Percentiles rank a stretch among this genome's conserved stretches.
Evolutionary conservation across 2,113 vertebrate genomes (phyloP).

Genomic region (Laticauda laticaudata): DNA sequence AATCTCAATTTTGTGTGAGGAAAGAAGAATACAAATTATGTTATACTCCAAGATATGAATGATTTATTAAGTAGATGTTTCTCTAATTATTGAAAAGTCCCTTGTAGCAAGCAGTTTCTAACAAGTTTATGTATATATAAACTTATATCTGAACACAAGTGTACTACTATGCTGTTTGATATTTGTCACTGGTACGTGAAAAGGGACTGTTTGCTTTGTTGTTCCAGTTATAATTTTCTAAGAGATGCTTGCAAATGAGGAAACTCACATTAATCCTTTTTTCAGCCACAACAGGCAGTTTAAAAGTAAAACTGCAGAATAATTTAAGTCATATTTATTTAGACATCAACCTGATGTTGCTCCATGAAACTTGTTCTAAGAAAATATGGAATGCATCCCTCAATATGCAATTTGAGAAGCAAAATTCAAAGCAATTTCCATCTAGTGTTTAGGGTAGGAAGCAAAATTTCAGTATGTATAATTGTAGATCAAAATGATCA

Average conservation of each 20-base stretch:
- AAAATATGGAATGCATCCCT: neutral
- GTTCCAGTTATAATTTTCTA: neutral
- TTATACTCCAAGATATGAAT: neutral
- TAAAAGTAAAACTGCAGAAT: neutral
- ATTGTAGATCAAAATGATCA: neutral
- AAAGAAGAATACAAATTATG: neutral
- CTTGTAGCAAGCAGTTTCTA: neutral
- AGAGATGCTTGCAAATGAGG: neutral
- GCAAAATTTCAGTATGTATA: neutral
- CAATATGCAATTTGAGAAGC: neutral
- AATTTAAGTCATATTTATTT: neutral
- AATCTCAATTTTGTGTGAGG: neutral
- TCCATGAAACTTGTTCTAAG: neutral
- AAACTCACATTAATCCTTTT: neutral
- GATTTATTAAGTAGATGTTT: neutral
- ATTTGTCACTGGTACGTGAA: neutral
- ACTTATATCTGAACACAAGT: neutral
- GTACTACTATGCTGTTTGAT: neutral
- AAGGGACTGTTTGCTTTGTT: neutral
- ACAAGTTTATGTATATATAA: neutral
- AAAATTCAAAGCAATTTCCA: neutral
- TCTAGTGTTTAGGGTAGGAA: neutral
- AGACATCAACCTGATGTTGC: neutral
- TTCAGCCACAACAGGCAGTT: neutral
- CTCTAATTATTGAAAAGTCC: neutral